phyloP scores from a whole-genome alignment of 2,797 vertebrate genomes.

The Cetoscarus ocellatus region DNA sequence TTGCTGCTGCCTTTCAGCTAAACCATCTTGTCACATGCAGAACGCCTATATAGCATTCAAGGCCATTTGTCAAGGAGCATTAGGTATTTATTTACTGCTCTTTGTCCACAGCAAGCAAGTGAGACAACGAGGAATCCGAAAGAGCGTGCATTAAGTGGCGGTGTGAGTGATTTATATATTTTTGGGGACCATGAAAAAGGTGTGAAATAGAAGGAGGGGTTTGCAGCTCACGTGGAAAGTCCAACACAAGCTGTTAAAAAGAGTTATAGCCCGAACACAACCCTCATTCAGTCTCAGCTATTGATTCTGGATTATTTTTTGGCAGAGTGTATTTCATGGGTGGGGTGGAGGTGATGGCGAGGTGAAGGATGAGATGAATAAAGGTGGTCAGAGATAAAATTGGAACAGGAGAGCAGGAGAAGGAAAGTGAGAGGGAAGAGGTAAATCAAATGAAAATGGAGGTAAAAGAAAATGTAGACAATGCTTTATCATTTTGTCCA shows the following conservation, averaged over 20 bases:
- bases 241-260: slow-evolving; percentile 62
- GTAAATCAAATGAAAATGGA: slow-evolving; percentile 1
- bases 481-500: not conserved
- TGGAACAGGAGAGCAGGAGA: slow-evolving; percentile 15
- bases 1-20: slow-evolving; percentile 27
- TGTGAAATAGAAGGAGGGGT: slow-evolving; percentile 4
- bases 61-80: slow-evolving; percentile 66
- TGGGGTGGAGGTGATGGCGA: slow-evolving; percentile 32
- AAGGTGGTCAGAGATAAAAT: slow-evolving; percentile 23
- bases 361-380: slow-evolving; percentile 37
- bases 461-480: not conserved
- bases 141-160: slow-evolving; percentile 55
- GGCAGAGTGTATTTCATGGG: slow-evolving; percentile 66
- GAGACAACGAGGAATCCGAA: slow-evolving; percentile 47
- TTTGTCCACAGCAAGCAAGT: slow-evolving; percentile 36
- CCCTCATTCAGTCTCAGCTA: slow-evolving; percentile 65
- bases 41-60: slow-evolving; percentile 37
- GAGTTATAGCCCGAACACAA: slow-evolving; percentile 70
- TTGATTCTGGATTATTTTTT: slow-evolving; percentile 75
- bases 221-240: slow-evolving; percentile 18
- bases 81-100: slow-evolving; percentile 65
- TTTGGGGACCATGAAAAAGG: slow-evolving; percentile 16
- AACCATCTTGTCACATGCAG: slow-evolving; percentile 47
- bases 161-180: slow-evolving; percentile 69
- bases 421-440: slow-evolving; percentile 6